Conservation (phyloP, 2,113 vertebrate genomes). For the Barbus barbus region DNA sequence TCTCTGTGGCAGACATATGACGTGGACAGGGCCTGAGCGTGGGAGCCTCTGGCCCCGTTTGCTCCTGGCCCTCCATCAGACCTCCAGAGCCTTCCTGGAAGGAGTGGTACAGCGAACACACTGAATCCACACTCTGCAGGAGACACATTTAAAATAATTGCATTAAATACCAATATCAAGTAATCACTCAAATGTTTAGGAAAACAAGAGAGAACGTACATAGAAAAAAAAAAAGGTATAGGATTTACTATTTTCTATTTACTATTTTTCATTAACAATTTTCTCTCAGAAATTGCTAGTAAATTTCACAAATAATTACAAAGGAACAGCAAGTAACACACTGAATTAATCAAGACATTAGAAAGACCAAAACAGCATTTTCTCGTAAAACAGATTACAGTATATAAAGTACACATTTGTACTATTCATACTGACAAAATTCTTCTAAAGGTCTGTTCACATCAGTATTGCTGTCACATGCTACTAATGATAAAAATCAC, state of each 20-base stretch:
- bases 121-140: conserved; percentile 86
- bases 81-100: conserved; percentile 72
- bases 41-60: conserved; percentile 55
- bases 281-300: too few species aligned
- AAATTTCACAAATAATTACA: too few species aligned
- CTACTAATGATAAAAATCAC: background rate
- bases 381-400: too few species aligned
- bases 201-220: background rate
- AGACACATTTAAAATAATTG: conserved; percentile 33
- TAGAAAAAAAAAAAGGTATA: background rate
- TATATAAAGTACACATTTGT: too few species aligned
- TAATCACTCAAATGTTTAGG: background rate
- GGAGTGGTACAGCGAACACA: conserved; percentile 80
- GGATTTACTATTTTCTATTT: too few species aligned
- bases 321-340: too few species aligned
- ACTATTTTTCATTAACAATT: too few species aligned
- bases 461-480: too few species aligned
- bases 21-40: conserved; percentile 79
- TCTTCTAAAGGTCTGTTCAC: background rate
- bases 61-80: conserved; percentile 79
- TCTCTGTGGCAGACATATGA: conserved; percentile 91
- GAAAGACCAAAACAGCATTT: too few species aligned
- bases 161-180: background rate
- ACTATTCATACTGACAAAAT: too few species aligned
- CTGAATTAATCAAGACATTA: too few species aligned